Conservation (phyloP, 2,888 invertebrate species). For the Neria commutata region DNA sequence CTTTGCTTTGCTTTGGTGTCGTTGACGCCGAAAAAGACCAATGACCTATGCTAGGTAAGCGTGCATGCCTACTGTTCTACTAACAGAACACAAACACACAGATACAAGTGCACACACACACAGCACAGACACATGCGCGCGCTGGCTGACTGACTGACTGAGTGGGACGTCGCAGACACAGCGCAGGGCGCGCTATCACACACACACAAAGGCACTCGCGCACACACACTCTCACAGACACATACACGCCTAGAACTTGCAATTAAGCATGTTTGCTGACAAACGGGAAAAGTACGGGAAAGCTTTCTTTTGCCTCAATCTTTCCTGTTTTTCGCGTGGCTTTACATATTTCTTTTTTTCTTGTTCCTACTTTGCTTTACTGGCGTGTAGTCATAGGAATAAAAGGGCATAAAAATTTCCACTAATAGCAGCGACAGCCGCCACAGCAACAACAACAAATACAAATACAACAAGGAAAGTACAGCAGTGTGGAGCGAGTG, state of each 20-base stretch:
- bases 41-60: constrained; percentile 57
- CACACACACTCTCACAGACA: background rate
- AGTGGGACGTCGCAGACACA: background rate
- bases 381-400: background rate
- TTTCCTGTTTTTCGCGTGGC: too few species aligned
- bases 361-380: background rate
- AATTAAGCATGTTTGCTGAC: constrained; percentile 4
- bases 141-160: constrained; percentile 26
- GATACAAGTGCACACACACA: background rate
- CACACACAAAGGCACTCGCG: too few species aligned
- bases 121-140: background rate
- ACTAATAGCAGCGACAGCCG: too few species aligned
- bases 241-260: too few species aligned
- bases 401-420: background rate
- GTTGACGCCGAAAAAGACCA: constrained; percentile 61
- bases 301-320: too few species aligned
- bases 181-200: background rate
- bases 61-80: constrained; percentile 28
- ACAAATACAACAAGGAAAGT: too few species aligned
- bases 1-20: constrained; percentile 45
- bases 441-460: too few species aligned
- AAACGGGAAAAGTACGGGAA: too few species aligned
- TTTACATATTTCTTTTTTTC: background rate
- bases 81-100: constrained; percentile 19
- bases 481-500: too few species aligned